Conservation (phyloP, 2,113 vertebrate genomes). For the Lophius piscatorius region DNA sequence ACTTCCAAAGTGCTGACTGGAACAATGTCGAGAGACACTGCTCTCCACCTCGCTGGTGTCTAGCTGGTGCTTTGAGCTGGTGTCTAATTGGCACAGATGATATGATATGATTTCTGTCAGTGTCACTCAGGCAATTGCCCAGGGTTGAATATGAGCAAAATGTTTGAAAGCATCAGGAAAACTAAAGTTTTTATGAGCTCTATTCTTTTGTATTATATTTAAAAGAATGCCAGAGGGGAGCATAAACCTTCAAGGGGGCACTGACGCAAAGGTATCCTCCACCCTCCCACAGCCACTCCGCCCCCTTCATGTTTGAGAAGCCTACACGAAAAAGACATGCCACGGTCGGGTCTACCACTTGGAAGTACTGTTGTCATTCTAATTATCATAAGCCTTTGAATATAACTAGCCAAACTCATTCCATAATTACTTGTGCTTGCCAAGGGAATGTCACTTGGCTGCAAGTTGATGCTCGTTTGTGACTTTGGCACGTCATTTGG, state of each 20-base stretch:
- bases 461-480: constrained; percentile 57
- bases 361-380: constrained; percentile 40
- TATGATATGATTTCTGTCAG: not conserved
- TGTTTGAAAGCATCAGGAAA: not conserved
- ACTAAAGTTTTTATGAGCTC: constrained; percentile 4
- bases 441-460: constrained; percentile 58
- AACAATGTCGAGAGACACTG: too few species aligned
- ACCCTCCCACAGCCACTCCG: not conserved
- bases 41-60: too few species aligned
- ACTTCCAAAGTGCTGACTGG: too few species aligned
- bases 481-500: constrained; percentile 55
- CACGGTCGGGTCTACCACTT: constrained; percentile 28
- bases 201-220: constrained; percentile 3
- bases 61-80: not conserved
- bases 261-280: not conserved
- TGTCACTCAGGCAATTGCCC: not conserved
- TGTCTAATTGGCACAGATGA: constrained; percentile 12
- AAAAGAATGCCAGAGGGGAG: constrained; percentile 8
- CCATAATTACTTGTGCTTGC: constrained; percentile 75
- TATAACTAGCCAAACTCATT: constrained; percentile 49
- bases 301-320: not conserved
- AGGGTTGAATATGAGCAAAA: constrained; percentile 28
- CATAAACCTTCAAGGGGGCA: not conserved
- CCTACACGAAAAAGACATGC: constrained; percentile 16
- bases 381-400: constrained; percentile 66